Base-by-base conservation (phyloP, 2,888 invertebrate genomes). In the Tinea trinotella region DNA sequence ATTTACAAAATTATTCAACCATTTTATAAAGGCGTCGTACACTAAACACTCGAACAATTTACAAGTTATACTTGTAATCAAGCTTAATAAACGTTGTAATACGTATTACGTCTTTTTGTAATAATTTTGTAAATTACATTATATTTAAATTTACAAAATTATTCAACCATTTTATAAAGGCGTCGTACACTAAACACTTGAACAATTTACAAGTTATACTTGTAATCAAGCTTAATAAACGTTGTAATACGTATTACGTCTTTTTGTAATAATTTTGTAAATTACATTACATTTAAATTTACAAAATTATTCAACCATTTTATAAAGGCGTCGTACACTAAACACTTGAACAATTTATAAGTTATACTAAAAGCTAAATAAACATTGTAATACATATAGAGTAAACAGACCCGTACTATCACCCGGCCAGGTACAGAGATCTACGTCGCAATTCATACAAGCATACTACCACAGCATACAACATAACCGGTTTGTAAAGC, bases 401-500 rank as follows among this genome's bases (percentile, higher is more conserved):
- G 40, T 40, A 40, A 40, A 40, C 40, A 40, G 13, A 40, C 40
- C 30, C 30, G 30, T 30, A 30, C 30, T 30, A 30, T 30, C 30
- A 30, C n/a, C 30, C 9, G 3, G 30, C 13, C 7, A 40, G 15
- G 40, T 40, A 12, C 6, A n/a, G 40, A 15, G 40, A 12, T 7
- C 40, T 15, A 40, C 40, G 40, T 40, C 40, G 40, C 40, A 40
- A 40, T 40, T 40, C 40, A 40, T 40, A 40, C 40, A 13, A 12
- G 15, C 40, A n/a, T n/a, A n/a, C n/a, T n/a, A n/a, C 40, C 13
- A 40, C 40, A 40, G 13, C 6, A n/a, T n/a, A n/a, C n/a, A n/a
- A n/a, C n/a, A n/a, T n/a, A 40, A 40, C 40, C 40, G 40, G 40
- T 40, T 40, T 40, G 40, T 15, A 40, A 13, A n/a, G 40, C 12